Evolutionary conservation across 2,113 vertebrate species (phyloP).

Genomic region (Sphyrna mokarran): DNA sequence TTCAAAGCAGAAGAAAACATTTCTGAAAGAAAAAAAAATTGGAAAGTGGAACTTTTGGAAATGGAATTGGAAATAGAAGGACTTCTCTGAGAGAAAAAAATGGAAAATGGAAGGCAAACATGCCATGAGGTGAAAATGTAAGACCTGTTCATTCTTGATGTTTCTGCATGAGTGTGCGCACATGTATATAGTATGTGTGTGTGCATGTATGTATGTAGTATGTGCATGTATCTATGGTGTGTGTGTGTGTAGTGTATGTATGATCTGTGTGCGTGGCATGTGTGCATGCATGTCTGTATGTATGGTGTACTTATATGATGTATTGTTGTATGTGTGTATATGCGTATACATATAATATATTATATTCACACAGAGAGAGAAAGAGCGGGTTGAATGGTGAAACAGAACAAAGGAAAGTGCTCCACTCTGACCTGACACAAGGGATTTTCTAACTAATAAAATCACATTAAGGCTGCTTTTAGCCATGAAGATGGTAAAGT

Average conservation of each 20-base stretch:
- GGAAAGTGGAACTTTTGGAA: too few species aligned
- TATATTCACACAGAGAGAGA: too few species aligned
- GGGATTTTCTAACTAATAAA: neutral
- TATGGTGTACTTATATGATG: too few species aligned
- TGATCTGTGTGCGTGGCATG: neutral
- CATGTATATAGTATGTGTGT: too few species aligned
- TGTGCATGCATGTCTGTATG: too few species aligned
- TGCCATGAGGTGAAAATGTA: neutral
- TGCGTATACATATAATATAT: too few species aligned
- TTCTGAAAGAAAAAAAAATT: too few species aligned
- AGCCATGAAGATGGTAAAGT: neutral
- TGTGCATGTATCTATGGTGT: too few species aligned
- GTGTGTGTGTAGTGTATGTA: neutral
- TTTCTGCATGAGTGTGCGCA: neutral
- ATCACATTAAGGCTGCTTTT: neutral
- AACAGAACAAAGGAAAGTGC: neutral
- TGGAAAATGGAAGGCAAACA: neutral
- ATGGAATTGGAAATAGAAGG: too few species aligned
- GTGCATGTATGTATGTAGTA: too few species aligned
- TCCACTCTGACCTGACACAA: neutral
- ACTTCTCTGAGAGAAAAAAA: too few species aligned
- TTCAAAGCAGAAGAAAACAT: neutral
- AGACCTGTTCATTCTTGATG: neutral
- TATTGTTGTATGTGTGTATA: too few species aligned
- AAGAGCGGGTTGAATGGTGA: neutral